Conservation (phyloP, 2,888 invertebrate species). For the Amiota minor region DNA sequence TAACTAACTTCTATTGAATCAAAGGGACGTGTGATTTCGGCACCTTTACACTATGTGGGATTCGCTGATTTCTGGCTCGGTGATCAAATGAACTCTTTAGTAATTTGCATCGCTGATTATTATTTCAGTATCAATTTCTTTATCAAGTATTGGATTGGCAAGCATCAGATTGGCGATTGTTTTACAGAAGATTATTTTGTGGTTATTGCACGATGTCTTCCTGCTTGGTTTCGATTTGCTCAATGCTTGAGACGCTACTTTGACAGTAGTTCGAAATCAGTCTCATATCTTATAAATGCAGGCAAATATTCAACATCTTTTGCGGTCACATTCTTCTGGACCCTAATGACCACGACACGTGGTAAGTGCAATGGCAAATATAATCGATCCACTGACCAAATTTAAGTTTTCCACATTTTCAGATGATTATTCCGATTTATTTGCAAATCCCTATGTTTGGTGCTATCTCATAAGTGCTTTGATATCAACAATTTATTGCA, state of each 20-base stretch:
- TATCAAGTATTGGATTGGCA: constrained; percentile 62
- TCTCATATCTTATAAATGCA: constrained; percentile 95
- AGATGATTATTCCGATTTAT: constrained; percentile 76
- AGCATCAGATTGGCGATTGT: constrained; percentile 67
- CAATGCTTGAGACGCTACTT: constrained; percentile 94
- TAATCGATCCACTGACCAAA: constrained; percentile 67
- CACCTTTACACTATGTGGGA: constrained; percentile 91
- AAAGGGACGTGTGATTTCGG: constrained; percentile 82
- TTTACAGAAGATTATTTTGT: constrained; percentile 80
- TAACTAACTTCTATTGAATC: neutral
- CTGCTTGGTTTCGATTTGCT: constrained; percentile 96
- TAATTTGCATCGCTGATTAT: constrained; percentile 89
- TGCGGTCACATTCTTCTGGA: constrained; percentile 87
- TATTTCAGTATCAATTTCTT: constrained; percentile 94
- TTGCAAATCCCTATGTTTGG: constrained; percentile 87
- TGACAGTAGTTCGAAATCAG: constrained; percentile 86
- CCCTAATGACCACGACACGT: constrained; percentile 72
- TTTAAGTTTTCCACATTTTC: constrained; percentile 30
- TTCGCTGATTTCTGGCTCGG: constrained; percentile 98
- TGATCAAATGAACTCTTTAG: constrained; percentile 94
- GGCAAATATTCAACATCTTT: constrained; percentile 96
- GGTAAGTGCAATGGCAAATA: constrained; percentile 59
- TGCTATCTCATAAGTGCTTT: constrained; percentile 87
- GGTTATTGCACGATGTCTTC: constrained; percentile 88
- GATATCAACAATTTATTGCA: constrained; percentile 91